Evolutionary conservation across 2,888 invertebrate genomes (phyloP).

Genomic region (Herminia tarsipennalis): DNA sequence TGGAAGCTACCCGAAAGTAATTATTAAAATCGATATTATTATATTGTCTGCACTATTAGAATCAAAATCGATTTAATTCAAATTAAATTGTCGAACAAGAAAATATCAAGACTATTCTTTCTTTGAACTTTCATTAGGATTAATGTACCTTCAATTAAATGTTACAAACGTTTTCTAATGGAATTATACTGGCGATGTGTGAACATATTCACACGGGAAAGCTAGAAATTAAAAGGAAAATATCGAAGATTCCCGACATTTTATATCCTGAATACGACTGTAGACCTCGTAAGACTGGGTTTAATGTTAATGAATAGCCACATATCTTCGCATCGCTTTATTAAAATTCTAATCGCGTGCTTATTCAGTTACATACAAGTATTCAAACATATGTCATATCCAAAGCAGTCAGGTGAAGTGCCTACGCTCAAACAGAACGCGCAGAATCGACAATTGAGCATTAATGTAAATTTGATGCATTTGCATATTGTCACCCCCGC

Average conservation of each 20-base stretch:
- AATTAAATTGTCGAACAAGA: too few species aligned
- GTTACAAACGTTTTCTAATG: neutral
- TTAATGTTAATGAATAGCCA: slow-evolving; percentile 42
- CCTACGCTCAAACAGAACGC: slow-evolving; percentile 52
- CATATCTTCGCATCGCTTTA: slow-evolving; percentile 51
- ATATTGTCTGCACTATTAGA: slow-evolving; percentile 30
- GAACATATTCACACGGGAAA: slow-evolving; percentile 30
- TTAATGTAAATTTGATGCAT: slow-evolving; percentile 72
- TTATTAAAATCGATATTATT: slow-evolving; percentile 32
- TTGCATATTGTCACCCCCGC: slow-evolving; percentile 54
- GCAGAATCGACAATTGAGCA: slow-evolving; percentile 72
- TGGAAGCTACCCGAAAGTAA: slow-evolving; percentile 35
- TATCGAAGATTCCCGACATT: slow-evolving; percentile 4
- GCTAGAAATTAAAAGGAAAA: slow-evolving; percentile 4
- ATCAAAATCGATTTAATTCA: too few species aligned
- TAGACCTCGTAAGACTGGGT: slow-evolving; percentile 22
- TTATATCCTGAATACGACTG: slow-evolving; percentile 28
- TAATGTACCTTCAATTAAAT: slow-evolving; percentile 2
- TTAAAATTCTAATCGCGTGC: slow-evolving; percentile 59
- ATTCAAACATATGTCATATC: slow-evolving; percentile 78
- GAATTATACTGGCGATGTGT: neutral
- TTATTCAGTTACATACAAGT: slow-evolving; percentile 56
- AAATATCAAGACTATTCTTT: too few species aligned
- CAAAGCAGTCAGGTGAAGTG: slow-evolving; percentile 64
- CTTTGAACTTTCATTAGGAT: neutral